These are phyloP conservation scores for Polymixis flavicincta DNA, from an alignment of 2,888 invertebrate species.

Conservation along the genomic window DNA sequence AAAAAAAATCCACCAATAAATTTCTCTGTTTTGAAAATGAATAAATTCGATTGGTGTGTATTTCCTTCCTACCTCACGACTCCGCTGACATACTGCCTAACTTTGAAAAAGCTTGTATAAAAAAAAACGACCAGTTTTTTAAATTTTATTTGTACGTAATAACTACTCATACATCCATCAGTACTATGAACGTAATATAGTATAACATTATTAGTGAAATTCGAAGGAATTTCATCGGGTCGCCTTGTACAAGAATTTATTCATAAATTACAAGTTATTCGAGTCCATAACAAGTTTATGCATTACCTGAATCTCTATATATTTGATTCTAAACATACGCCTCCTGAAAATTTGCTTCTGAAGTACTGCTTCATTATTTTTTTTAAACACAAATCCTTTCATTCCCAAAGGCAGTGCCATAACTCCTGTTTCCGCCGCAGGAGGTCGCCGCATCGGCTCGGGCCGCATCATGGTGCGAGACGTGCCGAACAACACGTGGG, in stretches of 20 bases:
- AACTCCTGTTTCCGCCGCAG: conserved; percentile 48
- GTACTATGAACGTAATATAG: neutral
- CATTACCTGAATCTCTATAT: neutral
- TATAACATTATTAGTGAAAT: neutral
- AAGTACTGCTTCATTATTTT: neutral
- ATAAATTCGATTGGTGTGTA: neutral
- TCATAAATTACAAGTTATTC: neutral
- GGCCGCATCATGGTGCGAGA: conserved; percentile 95
- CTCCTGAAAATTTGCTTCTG: neutral
- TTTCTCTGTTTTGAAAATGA: neutral
- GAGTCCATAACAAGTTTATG: neutral
- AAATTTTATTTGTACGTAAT: too few relatives aligned
- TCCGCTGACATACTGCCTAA: neutral
- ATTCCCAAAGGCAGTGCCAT: conserved; percentile 14
- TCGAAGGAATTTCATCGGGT: too few relatives aligned
- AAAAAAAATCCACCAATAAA: neutral
- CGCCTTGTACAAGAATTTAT: too few relatives aligned
- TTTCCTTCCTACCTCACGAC: neutral
- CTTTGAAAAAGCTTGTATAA: neutral
- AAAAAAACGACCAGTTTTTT: neutral
- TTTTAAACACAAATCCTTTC: neutral
- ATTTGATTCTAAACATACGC: neutral
- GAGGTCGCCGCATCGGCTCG: conserved; percentile 94
- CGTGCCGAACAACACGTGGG: conserved; percentile 77
- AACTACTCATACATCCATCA: neutral